These are phyloP conservation scores for Agrochola lota DNA, from an alignment of 2,888 invertebrate genomes.

Conservation along the genomic window DNA sequence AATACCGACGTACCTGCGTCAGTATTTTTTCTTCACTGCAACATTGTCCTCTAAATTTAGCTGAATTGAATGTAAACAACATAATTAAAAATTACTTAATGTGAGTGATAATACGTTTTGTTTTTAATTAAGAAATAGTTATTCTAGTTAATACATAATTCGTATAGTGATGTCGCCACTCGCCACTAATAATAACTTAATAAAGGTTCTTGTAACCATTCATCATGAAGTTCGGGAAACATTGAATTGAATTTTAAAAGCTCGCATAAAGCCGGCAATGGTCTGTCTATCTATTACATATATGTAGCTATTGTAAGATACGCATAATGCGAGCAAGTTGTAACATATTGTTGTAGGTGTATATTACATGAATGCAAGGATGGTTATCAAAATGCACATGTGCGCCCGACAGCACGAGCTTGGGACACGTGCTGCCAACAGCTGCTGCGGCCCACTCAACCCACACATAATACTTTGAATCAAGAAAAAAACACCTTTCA, in stretches of 20 bases:
- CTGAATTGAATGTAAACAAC: constrained; percentile 19
- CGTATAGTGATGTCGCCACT: too few relatives aligned
- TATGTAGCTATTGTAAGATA: not conserved
- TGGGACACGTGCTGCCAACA: constrained; percentile 73
- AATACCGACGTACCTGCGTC: constrained; percentile 20
- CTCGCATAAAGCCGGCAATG: not conserved
- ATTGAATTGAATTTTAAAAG: not conserved
- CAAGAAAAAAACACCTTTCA: constrained; percentile 37
- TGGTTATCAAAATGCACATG: constrained; percentile 63
- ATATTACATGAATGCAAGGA: constrained; percentile 48
- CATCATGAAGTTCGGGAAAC: not conserved
- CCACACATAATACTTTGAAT: constrained; percentile 42
- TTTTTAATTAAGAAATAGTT: not conserved
- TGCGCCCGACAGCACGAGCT: constrained; percentile 63
- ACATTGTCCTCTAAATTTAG: constrained; percentile 18
- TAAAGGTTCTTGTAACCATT: not conserved
- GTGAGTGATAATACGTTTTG: too few relatives aligned
- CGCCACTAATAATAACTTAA: not conserved
- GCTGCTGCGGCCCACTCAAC: constrained; percentile 65
- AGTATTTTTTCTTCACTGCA: constrained; percentile 26
- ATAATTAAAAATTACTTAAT: not conserved
- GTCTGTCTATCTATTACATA: not conserved
- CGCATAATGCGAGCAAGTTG: constrained; percentile 17
- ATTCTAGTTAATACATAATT: not conserved
- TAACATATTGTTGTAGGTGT: constrained; percentile 43